These are phyloP conservation scores for Aleiodes sp. DNA, from an alignment of 1,140 invertebrate genomes.

Conservation along the genomic window DNA sequence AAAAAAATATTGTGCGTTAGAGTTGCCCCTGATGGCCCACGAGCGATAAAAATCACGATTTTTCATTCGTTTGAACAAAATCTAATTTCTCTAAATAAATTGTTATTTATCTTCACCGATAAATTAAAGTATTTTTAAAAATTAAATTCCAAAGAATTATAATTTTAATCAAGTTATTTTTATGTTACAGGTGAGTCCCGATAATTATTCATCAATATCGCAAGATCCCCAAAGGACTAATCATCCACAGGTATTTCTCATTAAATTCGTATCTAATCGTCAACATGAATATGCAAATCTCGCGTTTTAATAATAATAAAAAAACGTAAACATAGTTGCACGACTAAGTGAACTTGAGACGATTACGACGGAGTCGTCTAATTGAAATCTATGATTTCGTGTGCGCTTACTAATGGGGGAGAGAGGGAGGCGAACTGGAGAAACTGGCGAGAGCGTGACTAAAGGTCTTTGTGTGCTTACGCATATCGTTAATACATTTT, in stretches of 20 bases:
- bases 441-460: background rate
- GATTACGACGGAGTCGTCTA: conserved; percentile 41
- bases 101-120: no score
- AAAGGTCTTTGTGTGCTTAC: conserved; percentile 24
- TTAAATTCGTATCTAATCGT: background rate
- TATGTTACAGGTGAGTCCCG: background rate
- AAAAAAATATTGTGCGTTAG: background rate
- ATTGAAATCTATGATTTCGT: conserved; percentile 63
- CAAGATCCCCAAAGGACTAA: background rate
- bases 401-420: conserved; percentile 27
- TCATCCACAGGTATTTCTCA: background rate
- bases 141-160: no score
- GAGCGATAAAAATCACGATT: no score
- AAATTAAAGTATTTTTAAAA: no score
- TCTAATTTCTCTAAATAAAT: no score
- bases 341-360: background rate
- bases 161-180: no score
- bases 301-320: no score
- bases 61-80: no score
- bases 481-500: conserved; percentile 44
- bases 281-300: background rate
- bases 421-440: background rate
- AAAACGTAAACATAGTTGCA: background rate
- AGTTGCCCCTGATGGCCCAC: background rate
- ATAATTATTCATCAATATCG: background rate